Base-by-base conservation (phyloP, 2,888 invertebrate genomes). In the Coenonympha arcania region DNA sequence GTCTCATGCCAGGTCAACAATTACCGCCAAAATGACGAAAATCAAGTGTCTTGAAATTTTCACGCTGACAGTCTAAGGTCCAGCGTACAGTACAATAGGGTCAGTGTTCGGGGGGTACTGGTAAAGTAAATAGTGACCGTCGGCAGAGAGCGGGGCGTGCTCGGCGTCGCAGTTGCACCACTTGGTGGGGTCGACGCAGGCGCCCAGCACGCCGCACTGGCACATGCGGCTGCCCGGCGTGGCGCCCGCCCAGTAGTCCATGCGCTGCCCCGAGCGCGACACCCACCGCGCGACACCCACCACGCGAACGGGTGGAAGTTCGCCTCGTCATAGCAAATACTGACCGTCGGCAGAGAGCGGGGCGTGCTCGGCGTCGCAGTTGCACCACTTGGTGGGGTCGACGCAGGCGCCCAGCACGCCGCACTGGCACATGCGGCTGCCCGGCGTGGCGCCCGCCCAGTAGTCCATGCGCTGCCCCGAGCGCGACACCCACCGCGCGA, bases 101-200 rank as follows among this genome's bases (percentile, higher is more conserved):
- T n/a, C n/a, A n/a, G n/a, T n/a, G n/a, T n/a, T n/a, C n/a, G n/a
- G n/a, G n/a, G n/a, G n/a, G n/a, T n/a, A n/a, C n/a, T n/a, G n/a
- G n/a, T n/a, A n/a, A n/a, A n/a, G n/a, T n/a, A n/a, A n/a, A n/a
- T 8, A 24, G 26, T 3, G 11, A 79, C 78, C 77, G 36, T 69
- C 63, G 1, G 71, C 63, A n/a, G 58, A 55, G 33, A 62, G 59
- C 51, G 60, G 59, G 47, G 65, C 50, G 54, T 74, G 66, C 66
- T 84, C 92, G 0, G 94, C 90, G 78, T 99, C 98, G 71, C 99
- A 99, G 81, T 98, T 98, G 77, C 98, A 99, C 93, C 96, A 96
- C 79, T 95, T 95, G 39, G 92, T 92, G 39, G 90, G 90, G 79
- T 95, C 95, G 2, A 87, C 79, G 67, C 97, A 98, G 61, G 90